These are phyloP conservation scores for Choristoneura rosaceana DNA, from an alignment of 2,888 invertebrate genomes.

Conservation along the genomic window DNA sequence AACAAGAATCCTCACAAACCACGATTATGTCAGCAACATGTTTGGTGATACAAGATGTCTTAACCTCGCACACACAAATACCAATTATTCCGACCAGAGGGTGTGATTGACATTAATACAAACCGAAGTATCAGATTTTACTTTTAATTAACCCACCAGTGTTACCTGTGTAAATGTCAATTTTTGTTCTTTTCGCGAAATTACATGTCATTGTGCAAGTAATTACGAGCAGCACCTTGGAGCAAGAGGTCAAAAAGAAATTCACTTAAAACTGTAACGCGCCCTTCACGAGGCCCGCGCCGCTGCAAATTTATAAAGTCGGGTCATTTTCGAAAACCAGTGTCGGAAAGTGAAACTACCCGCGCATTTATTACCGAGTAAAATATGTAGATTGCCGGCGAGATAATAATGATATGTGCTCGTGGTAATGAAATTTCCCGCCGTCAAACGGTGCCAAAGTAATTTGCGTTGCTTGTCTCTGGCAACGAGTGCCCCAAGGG, in stretches of 20 bases:
- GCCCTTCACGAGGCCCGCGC: slow-evolving; percentile 76
- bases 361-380: slow-evolving; percentile 83
- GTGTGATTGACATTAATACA: slow-evolving; percentile 41
- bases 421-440: slow-evolving; percentile 86
- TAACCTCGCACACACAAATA: slow-evolving; percentile 26
- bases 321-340: slow-evolving; percentile 85
- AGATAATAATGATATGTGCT: slow-evolving; percentile 86
- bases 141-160: slow-evolving; percentile 40
- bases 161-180: slow-evolving; percentile 70
- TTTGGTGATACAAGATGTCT: slow-evolving; percentile 19
- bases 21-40: slow-evolving; percentile 5
- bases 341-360: slow-evolving; percentile 84
- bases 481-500: slow-evolving; percentile 81
- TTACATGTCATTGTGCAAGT: slow-evolving; percentile 70
- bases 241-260: slow-evolving; percentile 85
- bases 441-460: slow-evolving; percentile 86
- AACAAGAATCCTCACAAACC: neutral
- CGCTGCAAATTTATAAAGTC: slow-evolving; percentile 75
- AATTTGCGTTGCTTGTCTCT: slow-evolving; percentile 85
- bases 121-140: slow-evolving; percentile 38
- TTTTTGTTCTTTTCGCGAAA: slow-evolving; percentile 76
- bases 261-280: slow-evolving; percentile 84
- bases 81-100: slow-evolving; percentile 33
- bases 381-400: slow-evolving; percentile 84
- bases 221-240: slow-evolving; percentile 81